Percentiles rank a stretch among this genome's conserved stretches.
phyloP scores from a whole-genome alignment of 1,140 invertebrate species.

The Drosophila sturtevanti region DNA sequence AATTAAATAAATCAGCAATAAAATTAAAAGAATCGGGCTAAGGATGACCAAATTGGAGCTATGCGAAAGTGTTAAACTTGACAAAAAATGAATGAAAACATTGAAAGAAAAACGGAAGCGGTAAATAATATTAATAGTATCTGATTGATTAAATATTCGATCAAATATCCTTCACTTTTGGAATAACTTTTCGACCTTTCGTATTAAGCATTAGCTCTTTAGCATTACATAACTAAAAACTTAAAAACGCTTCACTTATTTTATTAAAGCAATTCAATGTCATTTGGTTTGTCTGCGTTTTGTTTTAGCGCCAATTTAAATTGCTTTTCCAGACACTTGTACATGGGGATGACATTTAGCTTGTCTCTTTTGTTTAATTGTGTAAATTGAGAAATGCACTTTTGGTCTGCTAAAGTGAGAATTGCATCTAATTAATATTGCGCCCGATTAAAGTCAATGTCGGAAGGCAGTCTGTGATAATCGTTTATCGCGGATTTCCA shows the following conservation, averaged over 20 bases:
- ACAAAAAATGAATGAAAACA: no score
- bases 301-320: constrained; percentile 43
- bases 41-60: no score
- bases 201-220: neutral
- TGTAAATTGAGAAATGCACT: constrained; percentile 55
- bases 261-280: constrained; percentile 36
- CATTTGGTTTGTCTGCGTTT: constrained; percentile 40
- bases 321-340: constrained; percentile 56
- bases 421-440: constrained; percentile 70
- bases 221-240: neutral
- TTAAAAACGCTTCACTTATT: neutral
- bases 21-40: no score
- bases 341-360: neutral
- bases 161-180: no score
- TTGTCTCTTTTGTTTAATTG: constrained; percentile 49
- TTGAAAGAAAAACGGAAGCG: no score
- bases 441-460: constrained; percentile 40
- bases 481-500: neutral
- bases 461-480: neutral
- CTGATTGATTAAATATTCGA: no score
- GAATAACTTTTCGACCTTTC: neutral
- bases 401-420: constrained; percentile 44
- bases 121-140: no score
- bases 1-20: no score
- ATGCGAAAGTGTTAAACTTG: no score